Conservation (phyloP, 2,797 vertebrate genomes). For the Steatocranus sp. region DNA sequence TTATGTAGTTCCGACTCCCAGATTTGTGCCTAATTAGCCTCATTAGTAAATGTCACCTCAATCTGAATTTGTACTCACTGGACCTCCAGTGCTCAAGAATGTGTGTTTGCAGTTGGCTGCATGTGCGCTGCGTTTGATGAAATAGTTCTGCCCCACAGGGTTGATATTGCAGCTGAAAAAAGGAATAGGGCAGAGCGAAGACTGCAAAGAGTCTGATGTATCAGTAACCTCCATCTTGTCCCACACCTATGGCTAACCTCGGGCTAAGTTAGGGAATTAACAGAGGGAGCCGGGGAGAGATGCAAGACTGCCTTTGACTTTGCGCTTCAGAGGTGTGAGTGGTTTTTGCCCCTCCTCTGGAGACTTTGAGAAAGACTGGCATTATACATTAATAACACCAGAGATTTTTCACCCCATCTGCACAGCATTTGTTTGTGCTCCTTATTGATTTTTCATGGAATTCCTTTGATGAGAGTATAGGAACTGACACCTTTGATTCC, state of each 20-base stretch:
- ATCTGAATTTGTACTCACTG: neutral
- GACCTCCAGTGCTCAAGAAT: neutral
- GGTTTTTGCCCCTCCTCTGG: conserved; percentile 33
- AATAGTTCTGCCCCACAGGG: conserved; percentile 32
- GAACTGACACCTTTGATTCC: conserved; percentile 55
- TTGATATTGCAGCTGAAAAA: conserved; percentile 34
- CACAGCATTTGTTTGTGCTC: conserved; percentile 49
- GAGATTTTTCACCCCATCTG: conserved; percentile 26
- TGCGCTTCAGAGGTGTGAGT: conserved; percentile 55
- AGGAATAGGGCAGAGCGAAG: neutral
- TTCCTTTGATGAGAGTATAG: conserved; percentile 50
- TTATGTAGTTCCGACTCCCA: conserved; percentile 16
- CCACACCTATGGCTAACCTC: conserved; percentile 51
- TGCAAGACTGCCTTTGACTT: conserved; percentile 53
- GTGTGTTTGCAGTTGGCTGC: conserved; percentile 1
- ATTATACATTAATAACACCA: conserved; percentile 58
- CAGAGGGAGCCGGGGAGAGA: conserved; percentile 24
- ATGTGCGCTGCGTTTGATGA: conserved; percentile 20
- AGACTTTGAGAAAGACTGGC: conserved; percentile 46
- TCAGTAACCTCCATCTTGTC: conserved; percentile 58
- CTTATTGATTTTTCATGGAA: conserved; percentile 61
- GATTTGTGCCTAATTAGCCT: conserved; percentile 43
- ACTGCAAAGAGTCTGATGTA: conserved; percentile 30
- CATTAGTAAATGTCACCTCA: conserved; percentile 64
- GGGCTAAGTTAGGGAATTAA: conserved; percentile 51